Evolutionary conservation across 1,140 invertebrate species (phyloP).

Genomic region (Monochamus saltuarius): DNA sequence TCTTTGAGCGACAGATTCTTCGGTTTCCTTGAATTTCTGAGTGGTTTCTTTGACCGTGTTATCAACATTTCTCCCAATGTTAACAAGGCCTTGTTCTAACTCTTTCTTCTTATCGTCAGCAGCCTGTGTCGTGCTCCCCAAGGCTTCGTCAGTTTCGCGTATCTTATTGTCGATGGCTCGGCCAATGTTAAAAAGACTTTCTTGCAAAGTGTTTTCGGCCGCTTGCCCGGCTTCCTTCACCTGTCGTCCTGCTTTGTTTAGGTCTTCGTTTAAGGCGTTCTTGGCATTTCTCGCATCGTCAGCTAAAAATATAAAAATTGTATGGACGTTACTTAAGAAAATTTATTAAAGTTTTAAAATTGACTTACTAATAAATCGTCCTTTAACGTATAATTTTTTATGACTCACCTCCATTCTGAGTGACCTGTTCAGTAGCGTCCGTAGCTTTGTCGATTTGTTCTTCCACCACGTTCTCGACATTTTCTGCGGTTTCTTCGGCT

Average conservation of each 20-base stretch:
- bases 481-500: slow-evolving; percentile 27
- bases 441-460: slow-evolving; percentile 29
- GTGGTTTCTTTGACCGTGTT: slow-evolving; percentile 18
- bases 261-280: slow-evolving; percentile 24
- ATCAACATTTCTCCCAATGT: slow-evolving; percentile 16
- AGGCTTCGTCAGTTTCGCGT: slow-evolving; percentile 21
- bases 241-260: slow-evolving; percentile 19
- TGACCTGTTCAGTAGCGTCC: slow-evolving; percentile 25
- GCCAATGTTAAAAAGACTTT: slow-evolving; percentile 19
- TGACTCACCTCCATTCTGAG: slow-evolving; percentile 22
- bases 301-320: slow-evolving; percentile 21
- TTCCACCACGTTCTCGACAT: slow-evolving; percentile 32
- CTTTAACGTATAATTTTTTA: too few relatives aligned
- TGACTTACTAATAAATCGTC: too few relatives aligned
- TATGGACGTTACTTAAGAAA: too few relatives aligned
- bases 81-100: background rate
- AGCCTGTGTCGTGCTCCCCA: slow-evolving; percentile 1
- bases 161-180: slow-evolving; percentile 26
- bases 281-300: slow-evolving; percentile 23
- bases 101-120: too few relatives aligned
- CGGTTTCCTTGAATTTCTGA: slow-evolving; percentile 16
- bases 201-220: slow-evolving; percentile 10
- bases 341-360: too few relatives aligned
- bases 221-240: slow-evolving; percentile 13
- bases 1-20: slow-evolving; percentile 11